A percentile compares a stretch with the other conserved stretches of the same genome.
Evolutionary conservation across 1,140 invertebrate genomes (phyloP).

Genomic region (Bombus sibiricus): DNA sequence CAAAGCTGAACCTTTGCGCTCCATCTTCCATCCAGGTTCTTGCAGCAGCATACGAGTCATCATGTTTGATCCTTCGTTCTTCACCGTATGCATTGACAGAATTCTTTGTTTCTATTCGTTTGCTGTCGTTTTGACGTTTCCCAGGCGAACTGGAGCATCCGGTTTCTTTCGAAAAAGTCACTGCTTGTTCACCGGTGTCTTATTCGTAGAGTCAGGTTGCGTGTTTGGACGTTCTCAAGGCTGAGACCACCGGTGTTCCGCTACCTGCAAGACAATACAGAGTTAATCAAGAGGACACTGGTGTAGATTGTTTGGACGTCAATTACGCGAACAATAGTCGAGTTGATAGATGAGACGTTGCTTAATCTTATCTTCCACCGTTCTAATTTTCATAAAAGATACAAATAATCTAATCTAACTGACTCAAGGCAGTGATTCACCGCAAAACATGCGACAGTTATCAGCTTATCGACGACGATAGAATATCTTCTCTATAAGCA

Average conservation of each 20-base stretch:
- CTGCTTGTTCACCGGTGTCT: background rate
- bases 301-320: background rate
- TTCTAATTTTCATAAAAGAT: background rate
- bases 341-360: no score
- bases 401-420: constrained; percentile 13
- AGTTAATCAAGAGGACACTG: background rate
- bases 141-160: background rate
- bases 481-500: background rate
- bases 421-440: background rate
- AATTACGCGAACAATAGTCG: no score
- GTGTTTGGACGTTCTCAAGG: constrained; percentile 44
- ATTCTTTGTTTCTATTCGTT: background rate
- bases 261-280: constrained; percentile 30
- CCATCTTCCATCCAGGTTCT: constrained; percentile 82
- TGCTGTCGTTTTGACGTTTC: background rate
- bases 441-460: background rate
- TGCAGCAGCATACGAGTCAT: constrained; percentile 78
- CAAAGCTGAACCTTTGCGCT: constrained; percentile 80
- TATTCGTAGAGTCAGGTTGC: background rate
- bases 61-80: background rate
- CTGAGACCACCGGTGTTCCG: background rate
- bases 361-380: background rate
- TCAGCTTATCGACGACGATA: background rate
- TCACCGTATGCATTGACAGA: no score
- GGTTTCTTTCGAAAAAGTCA: background rate